A percentile compares a stretch with the other conserved stretches of the same genome.
These are phyloP conservation scores for Drosophila nigrodunni DNA, from an alignment of 1,140 invertebrate species.

Conservation along the genomic window DNA sequence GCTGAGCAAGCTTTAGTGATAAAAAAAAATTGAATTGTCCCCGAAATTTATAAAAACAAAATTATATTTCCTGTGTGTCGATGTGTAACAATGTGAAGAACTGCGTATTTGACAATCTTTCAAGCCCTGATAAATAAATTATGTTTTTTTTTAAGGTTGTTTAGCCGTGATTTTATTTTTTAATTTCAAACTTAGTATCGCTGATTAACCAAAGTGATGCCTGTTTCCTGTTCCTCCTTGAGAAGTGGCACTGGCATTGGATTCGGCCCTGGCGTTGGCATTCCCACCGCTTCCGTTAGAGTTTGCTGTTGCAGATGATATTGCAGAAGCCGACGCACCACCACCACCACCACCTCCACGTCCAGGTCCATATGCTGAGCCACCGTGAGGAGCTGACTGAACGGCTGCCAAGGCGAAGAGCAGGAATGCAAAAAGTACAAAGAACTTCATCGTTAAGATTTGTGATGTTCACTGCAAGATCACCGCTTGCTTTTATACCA, in stretches of 20 bases:
- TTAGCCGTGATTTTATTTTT: too few species aligned
- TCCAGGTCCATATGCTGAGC: background rate
- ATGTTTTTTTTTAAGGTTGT: too few species aligned
- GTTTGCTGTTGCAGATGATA: background rate
- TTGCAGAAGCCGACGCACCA: background rate
- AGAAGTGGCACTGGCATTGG: background rate
- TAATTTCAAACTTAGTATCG: too few species aligned
- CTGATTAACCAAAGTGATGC: too few species aligned
- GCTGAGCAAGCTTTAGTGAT: too few species aligned
- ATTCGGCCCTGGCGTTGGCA: background rate
- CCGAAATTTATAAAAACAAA: too few species aligned
- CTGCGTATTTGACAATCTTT: too few species aligned
- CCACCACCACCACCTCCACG: background rate
- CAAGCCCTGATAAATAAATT: too few species aligned
- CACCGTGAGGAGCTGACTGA: conserved; percentile 13
- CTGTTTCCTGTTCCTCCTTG: too few species aligned
- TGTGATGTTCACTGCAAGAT: conserved; percentile 11
- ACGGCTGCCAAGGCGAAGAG: conserved; percentile 22
- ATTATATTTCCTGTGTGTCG: too few species aligned
- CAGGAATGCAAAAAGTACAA: conserved; percentile 29
- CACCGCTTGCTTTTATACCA: conserved; percentile 28
- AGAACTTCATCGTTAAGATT: conserved; percentile 38
- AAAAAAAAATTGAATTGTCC: too few species aligned
- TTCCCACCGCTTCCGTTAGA: background rate
- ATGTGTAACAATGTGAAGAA: too few species aligned